Evolutionary conservation across 2,888 invertebrate species (phyloP).

Genomic region (Fragum fragum): DNA sequence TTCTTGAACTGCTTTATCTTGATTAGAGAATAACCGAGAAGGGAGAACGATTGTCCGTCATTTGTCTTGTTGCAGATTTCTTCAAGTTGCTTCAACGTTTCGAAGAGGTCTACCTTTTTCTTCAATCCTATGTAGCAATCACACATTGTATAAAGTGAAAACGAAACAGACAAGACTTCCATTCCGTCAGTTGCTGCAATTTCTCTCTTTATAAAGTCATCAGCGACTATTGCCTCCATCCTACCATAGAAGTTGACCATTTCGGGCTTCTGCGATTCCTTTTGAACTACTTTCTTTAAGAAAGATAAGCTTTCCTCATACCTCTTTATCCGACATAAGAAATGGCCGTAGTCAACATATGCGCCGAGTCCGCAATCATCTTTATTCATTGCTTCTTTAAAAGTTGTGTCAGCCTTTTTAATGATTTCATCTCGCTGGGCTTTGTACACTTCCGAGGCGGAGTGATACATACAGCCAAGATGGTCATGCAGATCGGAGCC

Average conservation of each 20-base stretch:
- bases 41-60: conserved; percentile 59
- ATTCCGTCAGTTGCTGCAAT: conserved; percentile 65
- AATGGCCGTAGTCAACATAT: conserved; percentile 72
- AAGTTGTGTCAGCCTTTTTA: conserved; percentile 65
- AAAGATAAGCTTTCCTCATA: conserved; percentile 66
- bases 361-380: conserved; percentile 72
- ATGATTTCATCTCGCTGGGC: conserved; percentile 64
- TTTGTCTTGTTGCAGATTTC: conserved; percentile 55
- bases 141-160: conserved; percentile 66
- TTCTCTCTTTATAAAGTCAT: conserved; percentile 68
- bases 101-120: conserved; percentile 60
- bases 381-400: conserved; percentile 67
- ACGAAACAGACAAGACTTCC: conserved; percentile 65
- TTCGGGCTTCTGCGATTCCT: conserved; percentile 67
- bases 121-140: conserved; percentile 65
- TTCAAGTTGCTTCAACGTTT: conserved; percentile 62
- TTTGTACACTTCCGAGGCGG: conserved; percentile 66
- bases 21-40: conserved; percentile 68
- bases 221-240: conserved; percentile 70
- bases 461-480: conserved; percentile 72
- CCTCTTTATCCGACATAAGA: conserved; percentile 61
- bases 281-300: conserved; percentile 63
- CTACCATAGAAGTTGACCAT: conserved; percentile 71
- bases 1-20: conserved; percentile 68
- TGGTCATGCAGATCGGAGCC: conserved; percentile 72